These are phyloP conservation scores for Heteractis magnifica DNA, from an alignment of 92 coral and sea anemone species.

Conservation along the genomic window DNA sequence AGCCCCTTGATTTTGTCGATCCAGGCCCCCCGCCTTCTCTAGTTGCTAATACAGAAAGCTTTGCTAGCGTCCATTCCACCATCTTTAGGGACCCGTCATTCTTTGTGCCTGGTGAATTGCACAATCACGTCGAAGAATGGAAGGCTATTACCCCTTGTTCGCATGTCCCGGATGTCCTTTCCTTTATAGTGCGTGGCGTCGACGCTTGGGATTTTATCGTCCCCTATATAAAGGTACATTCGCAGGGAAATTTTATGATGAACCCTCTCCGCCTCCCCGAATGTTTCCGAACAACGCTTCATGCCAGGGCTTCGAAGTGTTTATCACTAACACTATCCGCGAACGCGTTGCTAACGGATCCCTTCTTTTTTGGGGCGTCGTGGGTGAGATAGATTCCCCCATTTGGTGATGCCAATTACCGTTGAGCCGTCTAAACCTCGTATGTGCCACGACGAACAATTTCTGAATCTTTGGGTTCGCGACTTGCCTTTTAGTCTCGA, in stretches of 20 bases:
- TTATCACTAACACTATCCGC: constrained; percentile 45
- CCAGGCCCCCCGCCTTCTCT: constrained; percentile 47
- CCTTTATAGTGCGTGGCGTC: constrained; percentile 38
- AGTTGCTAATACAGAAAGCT: constrained; percentile 31
- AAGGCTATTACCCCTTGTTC: constrained; percentile 31
- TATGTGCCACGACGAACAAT: constrained; percentile 67
- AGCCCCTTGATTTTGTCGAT: constrained; percentile 53
- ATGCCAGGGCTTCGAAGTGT: constrained; percentile 48
- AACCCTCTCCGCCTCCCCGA: constrained; percentile 46
- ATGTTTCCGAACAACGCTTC: constrained; percentile 50
- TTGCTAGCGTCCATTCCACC: constrained; percentile 37
- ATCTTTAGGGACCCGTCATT: constrained; percentile 45
- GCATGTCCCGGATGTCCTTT: constrained; percentile 39
- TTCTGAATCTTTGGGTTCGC: constrained; percentile 53
- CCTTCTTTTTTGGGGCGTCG: constrained; percentile 49
- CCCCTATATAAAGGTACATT: constrained; percentile 64
- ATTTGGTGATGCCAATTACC: constrained; percentile 61
- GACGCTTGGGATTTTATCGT: constrained; percentile 36
- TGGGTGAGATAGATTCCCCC: constrained; percentile 58
- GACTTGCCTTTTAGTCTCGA: constrained; percentile 57
- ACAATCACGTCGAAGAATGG: constrained; percentile 45
- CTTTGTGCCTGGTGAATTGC: constrained; percentile 49
- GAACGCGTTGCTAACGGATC: constrained; percentile 55
- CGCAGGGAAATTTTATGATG: constrained; percentile 43
- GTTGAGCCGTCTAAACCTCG: constrained; percentile 59